Base-by-base conservation (phyloP, 2,113 vertebrate species). In the Illadopsis cleaveri region DNA sequence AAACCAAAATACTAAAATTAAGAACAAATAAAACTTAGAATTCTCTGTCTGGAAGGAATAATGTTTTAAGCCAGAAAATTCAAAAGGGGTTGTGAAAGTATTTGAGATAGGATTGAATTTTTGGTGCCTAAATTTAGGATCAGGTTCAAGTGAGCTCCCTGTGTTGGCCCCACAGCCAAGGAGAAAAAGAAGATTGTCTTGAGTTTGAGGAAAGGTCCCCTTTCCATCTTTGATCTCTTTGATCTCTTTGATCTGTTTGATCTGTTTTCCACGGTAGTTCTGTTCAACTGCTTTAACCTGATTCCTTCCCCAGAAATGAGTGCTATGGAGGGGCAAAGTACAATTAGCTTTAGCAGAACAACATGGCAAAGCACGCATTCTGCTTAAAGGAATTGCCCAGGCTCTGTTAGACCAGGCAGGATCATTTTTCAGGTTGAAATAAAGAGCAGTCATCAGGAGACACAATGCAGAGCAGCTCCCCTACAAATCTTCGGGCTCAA, bases 311-410 rank as follows among this genome's bases (percentile, higher is more conserved):
- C n/a, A 73, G 53, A 60, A 44, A 48, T 0, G 1, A 87, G 18
- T 11, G 18, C 42, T 66, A 27, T 19, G 2, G 51, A 56, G n/a
- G 73, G 80, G 53, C 92, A 93, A 94, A 95, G 94, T 91, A 71
- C 82, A 68, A 61, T 64, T 56, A 85, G 40, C 27, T 79, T 65
- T 76, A 47, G 70, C 24, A 85, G 40, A 82, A 37, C 53, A 87
- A 18, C 58, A 50, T 5, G 15, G 35, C 28, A 82, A 85, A 84
- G 35, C 75, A 66, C 42, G 61, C 31, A 53, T n/a, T 82, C 53
- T 86, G 50, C 58, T 90, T 60, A 83, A 78, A 62, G 68, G 57
- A 73, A 69, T 10, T 27, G 15, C 6, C 7, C 23, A 47, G 40
- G 14, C 45, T 71, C 61, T 68, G 14, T 45, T 64, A 90, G 48